A percentile compares a stretch with the other conserved stretches of the same genome.
These are phyloP conservation scores for Salarias fasciatus DNA, from an alignment of 2,797 vertebrate genomes.

Conservation along the genomic window DNA sequence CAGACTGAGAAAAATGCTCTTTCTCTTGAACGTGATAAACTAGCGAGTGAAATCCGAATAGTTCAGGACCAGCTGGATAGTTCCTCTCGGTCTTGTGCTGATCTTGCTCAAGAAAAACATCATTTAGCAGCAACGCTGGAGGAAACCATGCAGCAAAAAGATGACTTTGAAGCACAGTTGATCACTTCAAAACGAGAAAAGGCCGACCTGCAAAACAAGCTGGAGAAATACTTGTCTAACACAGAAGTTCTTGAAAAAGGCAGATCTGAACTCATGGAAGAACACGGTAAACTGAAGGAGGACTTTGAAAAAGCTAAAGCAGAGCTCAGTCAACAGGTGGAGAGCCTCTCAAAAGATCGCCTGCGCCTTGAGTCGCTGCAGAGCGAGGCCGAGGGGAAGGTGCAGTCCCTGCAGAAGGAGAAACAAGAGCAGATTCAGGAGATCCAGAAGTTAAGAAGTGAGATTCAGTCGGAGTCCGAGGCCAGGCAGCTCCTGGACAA, in stretches of 20 bases:
- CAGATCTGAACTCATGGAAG: constrained; percentile 74
- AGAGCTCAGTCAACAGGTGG: constrained; percentile 75
- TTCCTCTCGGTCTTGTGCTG: constrained; percentile 71
- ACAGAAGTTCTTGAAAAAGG: constrained; percentile 77
- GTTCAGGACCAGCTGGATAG: constrained; percentile 80
- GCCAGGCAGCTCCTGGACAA: constrained; percentile 78
- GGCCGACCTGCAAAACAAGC: constrained; percentile 72
- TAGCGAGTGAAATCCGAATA: constrained; percentile 70
- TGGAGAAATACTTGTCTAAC: constrained; percentile 76
- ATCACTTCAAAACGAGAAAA: constrained; percentile 69
- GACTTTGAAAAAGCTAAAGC: constrained; percentile 69
- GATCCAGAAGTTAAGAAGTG: constrained; percentile 70
- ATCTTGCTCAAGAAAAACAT: constrained; percentile 75
- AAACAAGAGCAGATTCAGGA: constrained; percentile 64
- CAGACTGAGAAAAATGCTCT: constrained; percentile 72
- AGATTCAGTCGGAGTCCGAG: constrained; percentile 73
- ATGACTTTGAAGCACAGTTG: constrained; percentile 70
- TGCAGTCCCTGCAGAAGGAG: constrained; percentile 76
- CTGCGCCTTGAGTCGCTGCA: constrained; percentile 67
- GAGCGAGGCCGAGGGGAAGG: constrained; percentile 64
- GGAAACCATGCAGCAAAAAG: constrained; percentile 74
- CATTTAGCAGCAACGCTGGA: constrained; percentile 79
- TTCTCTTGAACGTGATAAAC: constrained; percentile 78
- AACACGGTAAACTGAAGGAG: constrained; percentile 74
- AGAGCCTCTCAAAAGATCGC: constrained; percentile 74